phyloP scores from a whole-genome alignment of 2,113 vertebrate species.

The Cephalopholis sonnerati region DNA sequence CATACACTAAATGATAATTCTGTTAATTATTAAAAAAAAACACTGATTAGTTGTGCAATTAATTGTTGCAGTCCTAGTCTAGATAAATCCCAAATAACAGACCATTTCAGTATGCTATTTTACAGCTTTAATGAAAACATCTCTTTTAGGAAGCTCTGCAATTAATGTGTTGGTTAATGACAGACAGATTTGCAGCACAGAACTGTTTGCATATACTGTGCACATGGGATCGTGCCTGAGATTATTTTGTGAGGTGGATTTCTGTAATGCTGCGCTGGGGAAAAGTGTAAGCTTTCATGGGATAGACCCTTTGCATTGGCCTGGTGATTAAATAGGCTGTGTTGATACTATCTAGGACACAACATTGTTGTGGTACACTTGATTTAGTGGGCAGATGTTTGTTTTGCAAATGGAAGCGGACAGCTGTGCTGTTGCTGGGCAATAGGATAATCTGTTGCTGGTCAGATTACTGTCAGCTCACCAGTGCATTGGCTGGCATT shows the following conservation, averaged over 20 bases:
- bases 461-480: constrained; percentile 68
- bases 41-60: not conserved
- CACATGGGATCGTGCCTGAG: not conserved
- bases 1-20: not conserved
- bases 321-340: constrained; percentile 39
- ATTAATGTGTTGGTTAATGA: not conserved
- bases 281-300: not conserved
- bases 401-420: constrained; percentile 77
- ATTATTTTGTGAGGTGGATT: constrained; percentile 2
- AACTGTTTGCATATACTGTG: not conserved
- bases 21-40: not conserved
- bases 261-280: constrained; percentile 1
- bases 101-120: not conserved
- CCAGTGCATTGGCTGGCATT: constrained; percentile 10
- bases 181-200: not conserved
- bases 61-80: not conserved
- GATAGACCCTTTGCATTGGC: not conserved
- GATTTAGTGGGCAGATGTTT: constrained; percentile 76
- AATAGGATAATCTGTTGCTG: constrained; percentile 76
- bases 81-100: not conserved
- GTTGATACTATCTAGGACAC: constrained; percentile 58
- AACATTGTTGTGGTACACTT: constrained; percentile 32
- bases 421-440: constrained; percentile 79
- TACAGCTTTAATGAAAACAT: not conserved
- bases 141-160: not conserved